A percentile compares a stretch with the other conserved stretches of the same genome.
phyloP scores from a whole-genome alignment of 2,113 vertebrate genomes.

The Eudorcas thomsonii region DNA sequence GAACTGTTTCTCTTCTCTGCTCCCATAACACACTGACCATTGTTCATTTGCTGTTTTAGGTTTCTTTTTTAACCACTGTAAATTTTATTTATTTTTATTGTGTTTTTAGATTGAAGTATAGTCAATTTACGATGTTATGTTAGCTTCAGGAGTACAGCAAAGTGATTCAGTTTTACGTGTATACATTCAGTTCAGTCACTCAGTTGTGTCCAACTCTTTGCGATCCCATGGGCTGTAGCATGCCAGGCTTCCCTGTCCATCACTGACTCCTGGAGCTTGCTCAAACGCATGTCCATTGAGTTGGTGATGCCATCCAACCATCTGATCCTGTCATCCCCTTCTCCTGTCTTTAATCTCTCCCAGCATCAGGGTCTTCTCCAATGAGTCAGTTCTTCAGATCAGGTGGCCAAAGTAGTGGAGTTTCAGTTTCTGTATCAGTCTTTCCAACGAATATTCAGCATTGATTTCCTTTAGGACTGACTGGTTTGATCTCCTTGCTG shows the following conservation, averaged over 20 bases:
- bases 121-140: background rate
- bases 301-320: background rate
- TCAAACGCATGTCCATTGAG: background rate
- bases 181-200: background rate
- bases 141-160: background rate
- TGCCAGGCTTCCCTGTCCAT: background rate
- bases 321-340: background rate
- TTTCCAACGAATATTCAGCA: background rate
- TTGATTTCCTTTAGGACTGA: background rate
- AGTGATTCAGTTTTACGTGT: background rate
- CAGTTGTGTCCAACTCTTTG: background rate
- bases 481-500: background rate
- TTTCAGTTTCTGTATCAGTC: background rate
- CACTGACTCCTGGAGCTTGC: background rate
- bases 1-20: fast-evolving
- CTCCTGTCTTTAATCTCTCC: background rate
- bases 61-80: background rate
- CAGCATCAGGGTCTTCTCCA: background rate
- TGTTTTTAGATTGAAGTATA: background rate
- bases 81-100: background rate
- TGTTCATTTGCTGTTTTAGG: background rate
- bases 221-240: background rate
- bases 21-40: background rate
- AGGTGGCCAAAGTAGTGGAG: background rate
- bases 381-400: background rate